phyloP scores from a whole-genome alignment of 2,888 invertebrate species.

The Anoplius nigerrimus region DNA sequence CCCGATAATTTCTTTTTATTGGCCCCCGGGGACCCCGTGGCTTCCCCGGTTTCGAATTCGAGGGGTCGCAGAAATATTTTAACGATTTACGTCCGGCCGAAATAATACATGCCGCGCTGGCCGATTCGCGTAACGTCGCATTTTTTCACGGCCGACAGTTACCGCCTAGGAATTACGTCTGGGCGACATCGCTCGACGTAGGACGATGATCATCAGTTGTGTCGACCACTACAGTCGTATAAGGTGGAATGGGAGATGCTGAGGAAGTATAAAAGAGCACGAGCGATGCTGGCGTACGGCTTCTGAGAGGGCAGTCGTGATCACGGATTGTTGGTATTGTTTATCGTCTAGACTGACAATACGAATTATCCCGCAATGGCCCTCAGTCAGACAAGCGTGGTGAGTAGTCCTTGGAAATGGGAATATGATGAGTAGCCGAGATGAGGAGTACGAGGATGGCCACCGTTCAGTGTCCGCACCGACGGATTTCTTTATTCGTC shows the following conservation, averaged over 20 bases:
- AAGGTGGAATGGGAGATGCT: constrained; percentile 65
- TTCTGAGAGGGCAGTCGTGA: constrained; percentile 66
- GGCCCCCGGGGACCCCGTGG: no score
- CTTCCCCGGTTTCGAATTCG: no score
- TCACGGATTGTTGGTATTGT: constrained; percentile 70
- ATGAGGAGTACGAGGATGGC: constrained; percentile 23
- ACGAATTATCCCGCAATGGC: constrained; percentile 78
- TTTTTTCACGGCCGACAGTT: no score
- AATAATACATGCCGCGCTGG: no score
- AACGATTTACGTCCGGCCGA: no score
- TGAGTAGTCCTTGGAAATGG: constrained; percentile 74
- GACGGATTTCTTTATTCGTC: no score
- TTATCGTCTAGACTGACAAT: constrained; percentile 69
- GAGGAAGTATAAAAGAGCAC: constrained; percentile 74
- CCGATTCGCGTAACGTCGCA: no score
- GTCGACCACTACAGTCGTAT: constrained; percentile 45
- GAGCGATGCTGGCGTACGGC: constrained; percentile 67
- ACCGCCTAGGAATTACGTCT: no score
- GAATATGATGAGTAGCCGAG: constrained; percentile 44
- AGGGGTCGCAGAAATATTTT: no score
- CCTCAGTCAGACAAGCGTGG: constrained; percentile 84
- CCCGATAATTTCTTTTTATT: no score
- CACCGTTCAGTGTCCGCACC: no score
- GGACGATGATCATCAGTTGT: constrained; percentile 24
- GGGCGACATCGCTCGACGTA: no score